A percentile compares a stretch with the other conserved stretches of the same genome.
phyloP scores from a whole-genome alignment of 1,140 invertebrate genomes.

The Neodiprion fabricii region DNA sequence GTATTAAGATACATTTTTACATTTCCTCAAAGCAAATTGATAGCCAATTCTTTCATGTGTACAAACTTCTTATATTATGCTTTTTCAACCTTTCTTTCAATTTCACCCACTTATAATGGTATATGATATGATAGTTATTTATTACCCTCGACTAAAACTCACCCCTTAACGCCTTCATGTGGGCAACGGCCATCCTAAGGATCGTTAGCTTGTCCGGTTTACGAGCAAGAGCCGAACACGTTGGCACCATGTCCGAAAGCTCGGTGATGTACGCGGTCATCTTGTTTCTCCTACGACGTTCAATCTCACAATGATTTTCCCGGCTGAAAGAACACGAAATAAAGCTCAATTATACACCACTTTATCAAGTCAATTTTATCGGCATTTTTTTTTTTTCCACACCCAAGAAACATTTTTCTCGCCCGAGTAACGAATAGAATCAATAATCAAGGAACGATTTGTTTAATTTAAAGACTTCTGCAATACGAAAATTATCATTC shows the following conservation, averaged over 20 bases:
- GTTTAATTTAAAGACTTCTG: too few relatives aligned
- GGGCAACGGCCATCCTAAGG: constrained; percentile 98
- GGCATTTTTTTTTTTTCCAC: too few relatives aligned
- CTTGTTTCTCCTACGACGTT: constrained; percentile 96
- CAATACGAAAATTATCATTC: too few relatives aligned
- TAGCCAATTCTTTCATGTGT: too few relatives aligned
- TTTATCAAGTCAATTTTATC: too few relatives aligned
- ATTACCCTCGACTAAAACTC: constrained; percentile 43
- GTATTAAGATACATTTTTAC: too few relatives aligned
- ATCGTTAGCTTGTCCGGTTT: constrained; percentile 99
- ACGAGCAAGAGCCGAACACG: constrained; percentile 93
- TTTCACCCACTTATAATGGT: too few relatives aligned
- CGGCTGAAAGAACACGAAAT: constrained; percentile 65
- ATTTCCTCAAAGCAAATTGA: too few relatives aligned
- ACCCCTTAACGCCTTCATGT: constrained; percentile 98
- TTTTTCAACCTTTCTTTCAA: too few relatives aligned
- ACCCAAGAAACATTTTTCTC: not conserved
- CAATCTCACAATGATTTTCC: constrained; percentile 99
- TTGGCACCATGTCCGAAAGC: constrained; percentile 99
- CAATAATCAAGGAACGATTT: not conserved
- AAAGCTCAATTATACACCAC: too few relatives aligned
- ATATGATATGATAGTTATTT: too few relatives aligned
- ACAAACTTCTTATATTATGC: too few relatives aligned
- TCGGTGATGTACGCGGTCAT: constrained; percentile 99
- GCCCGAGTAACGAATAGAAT: not conserved